Evolutionary conservation across 2,797 vertebrate genomes (phyloP).

Genomic region (Chloroceryle inda): DNA sequence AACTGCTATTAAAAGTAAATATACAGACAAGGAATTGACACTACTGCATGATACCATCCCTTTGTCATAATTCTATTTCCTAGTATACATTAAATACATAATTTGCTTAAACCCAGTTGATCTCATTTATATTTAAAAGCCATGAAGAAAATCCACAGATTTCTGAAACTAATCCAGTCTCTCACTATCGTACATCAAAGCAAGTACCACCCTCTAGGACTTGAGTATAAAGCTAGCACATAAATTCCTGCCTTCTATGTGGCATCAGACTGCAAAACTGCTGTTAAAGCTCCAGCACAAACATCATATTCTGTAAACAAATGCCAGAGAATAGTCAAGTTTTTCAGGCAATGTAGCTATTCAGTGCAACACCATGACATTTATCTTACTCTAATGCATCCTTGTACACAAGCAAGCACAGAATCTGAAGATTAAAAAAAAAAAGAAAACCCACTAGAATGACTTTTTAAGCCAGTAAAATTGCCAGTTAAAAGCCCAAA

Average conservation of each 20-base stretch:
- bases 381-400: neutral
- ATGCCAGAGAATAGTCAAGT: neutral
- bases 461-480: neutral
- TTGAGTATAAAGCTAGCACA: neutral
- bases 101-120: neutral
- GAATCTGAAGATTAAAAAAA: neutral
- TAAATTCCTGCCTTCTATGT: neutral
- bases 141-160: neutral
- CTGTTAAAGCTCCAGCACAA: neutral
- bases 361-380: neutral
- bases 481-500: neutral
- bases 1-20: neutral
- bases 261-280: neutral
- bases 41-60: accelerated
- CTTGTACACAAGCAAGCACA: neutral
- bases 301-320: neutral
- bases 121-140: neutral
- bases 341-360: neutral
- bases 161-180: neutral
- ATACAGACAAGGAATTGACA: neutral
- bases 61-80: neutral
- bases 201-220: neutral
- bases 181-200: neutral
- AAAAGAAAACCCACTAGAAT: neutral
- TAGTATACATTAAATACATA: neutral